Percentiles rank a stretch among this genome's conserved stretches.
Evolutionary conservation across 2,888 invertebrate genomes (phyloP).

Genomic region (Cybosia mesomella): DNA sequence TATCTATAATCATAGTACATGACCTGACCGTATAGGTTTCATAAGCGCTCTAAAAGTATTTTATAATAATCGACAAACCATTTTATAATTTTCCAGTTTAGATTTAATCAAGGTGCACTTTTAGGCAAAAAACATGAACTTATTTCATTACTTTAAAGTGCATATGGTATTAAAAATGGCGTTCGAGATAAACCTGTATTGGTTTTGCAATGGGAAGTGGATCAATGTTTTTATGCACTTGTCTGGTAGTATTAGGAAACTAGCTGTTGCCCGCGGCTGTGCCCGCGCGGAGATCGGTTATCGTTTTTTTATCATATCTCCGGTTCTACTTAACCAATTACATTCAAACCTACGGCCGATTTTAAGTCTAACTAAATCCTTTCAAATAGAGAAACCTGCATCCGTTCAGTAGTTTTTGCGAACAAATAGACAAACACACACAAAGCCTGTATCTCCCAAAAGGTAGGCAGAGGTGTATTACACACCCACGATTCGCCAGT

Average conservation of each 20-base stretch:
- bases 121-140: background rate
- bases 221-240: conserved; percentile 37
- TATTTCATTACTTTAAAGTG: background rate
- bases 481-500: too few relatives aligned
- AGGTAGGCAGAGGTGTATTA: too few relatives aligned
- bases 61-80: background rate
- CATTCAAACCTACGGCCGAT: too few relatives aligned
- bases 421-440: too few relatives aligned
- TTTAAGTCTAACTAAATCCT: too few relatives aligned
- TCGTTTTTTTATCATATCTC: too few relatives aligned
- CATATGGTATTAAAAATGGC: conserved; percentile 19
- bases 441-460: too few relatives aligned
- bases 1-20: background rate
- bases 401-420: too few relatives aligned
- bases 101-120: background rate
- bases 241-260: background rate
- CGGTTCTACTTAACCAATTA: too few relatives aligned
- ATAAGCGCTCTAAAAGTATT: conserved; percentile 4
- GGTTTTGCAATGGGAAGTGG: conserved; percentile 44
- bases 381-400: too few relatives aligned
- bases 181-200: conserved; percentile 40
- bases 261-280: too few relatives aligned
- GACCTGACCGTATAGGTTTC: conserved; percentile 3
- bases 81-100: background rate
- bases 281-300: too few relatives aligned